A percentile compares a stretch with the other conserved stretches of the same genome.
phyloP scores from a whole-genome alignment of 2,113 vertebrate species.

The Colossoma macropomum region DNA sequence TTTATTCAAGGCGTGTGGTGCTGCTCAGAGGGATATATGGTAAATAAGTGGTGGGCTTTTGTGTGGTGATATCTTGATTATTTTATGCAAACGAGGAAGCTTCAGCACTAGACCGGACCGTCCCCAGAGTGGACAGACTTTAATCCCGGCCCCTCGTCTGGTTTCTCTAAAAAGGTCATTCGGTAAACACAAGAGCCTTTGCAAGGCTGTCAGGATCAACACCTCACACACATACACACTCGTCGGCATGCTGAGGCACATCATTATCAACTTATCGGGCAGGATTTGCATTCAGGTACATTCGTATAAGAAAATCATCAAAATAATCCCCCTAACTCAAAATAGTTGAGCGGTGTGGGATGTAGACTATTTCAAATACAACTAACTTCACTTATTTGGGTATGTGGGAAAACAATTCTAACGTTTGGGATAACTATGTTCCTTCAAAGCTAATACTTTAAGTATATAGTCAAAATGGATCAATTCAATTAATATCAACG shows the following conservation, averaged over 20 bases:
- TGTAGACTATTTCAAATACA: too few species aligned
- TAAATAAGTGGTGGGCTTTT: slow-evolving; percentile 4
- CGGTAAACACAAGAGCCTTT: slow-evolving; percentile 45
- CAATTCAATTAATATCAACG: too few species aligned
- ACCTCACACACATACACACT: slow-evolving; percentile 3
- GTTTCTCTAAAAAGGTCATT: slow-evolving; percentile 53
- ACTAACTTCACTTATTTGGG: too few species aligned
- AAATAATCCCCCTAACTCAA: background rate
- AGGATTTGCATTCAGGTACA: background rate
- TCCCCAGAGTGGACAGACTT: slow-evolving; percentile 27
- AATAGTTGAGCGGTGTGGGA: background rate
- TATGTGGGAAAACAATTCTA: too few species aligned
- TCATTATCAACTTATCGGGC: background rate
- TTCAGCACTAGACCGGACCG: background rate
- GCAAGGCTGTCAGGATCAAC: slow-evolving; percentile 31
- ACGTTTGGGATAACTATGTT: too few species aligned
- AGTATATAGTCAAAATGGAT: too few species aligned
- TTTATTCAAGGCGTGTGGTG: slow-evolving; percentile 39
- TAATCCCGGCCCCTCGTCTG: slow-evolving; percentile 44
- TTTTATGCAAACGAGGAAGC: slow-evolving; percentile 45
- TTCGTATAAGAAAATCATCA: background rate
- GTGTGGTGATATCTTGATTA: slow-evolving; percentile 35
- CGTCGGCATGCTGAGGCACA: slow-evolving; percentile 12
- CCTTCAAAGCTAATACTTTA: too few species aligned
- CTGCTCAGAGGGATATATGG: slow-evolving; percentile 7